These are phyloP conservation scores for Pipra filicauda DNA, from an alignment of 2,113 vertebrate genomes.

Conservation along the genomic window DNA sequence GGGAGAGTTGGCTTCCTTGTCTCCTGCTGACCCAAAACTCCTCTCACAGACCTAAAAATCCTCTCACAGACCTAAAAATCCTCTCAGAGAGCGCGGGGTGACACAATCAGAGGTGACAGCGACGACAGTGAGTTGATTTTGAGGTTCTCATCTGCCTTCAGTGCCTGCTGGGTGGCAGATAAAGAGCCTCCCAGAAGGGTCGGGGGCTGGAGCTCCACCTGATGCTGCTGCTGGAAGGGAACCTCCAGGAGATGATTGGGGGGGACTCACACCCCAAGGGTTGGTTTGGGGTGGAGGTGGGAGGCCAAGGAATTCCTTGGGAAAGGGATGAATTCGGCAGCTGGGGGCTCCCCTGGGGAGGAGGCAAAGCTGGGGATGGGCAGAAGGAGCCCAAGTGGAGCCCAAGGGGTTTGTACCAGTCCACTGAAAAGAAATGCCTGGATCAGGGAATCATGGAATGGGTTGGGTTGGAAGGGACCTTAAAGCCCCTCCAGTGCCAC, in stretches of 20 bases:
- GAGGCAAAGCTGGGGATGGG: neutral
- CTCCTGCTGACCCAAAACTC: neutral
- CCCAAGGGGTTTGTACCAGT: neutral
- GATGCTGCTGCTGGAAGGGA: neutral
- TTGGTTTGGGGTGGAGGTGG: neutral
- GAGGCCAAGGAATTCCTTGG: neutral
- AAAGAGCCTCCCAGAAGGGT: neutral
- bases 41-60: neutral
- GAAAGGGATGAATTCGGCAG: too few species aligned
- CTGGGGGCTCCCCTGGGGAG: neutral
- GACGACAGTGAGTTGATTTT: neutral
- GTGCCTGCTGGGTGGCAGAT: neutral
- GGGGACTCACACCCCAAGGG: neutral
- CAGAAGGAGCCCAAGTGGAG: neutral
- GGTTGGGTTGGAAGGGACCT: neutral
- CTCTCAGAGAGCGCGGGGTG: fast-evolving
- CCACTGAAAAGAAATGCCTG: neutral
- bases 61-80: neutral
- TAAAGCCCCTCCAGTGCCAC: fast-evolving
- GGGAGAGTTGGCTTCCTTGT: neutral
- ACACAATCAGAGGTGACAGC: neutral
- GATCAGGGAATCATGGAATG: neutral
- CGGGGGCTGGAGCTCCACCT: neutral
- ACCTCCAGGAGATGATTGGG: neutral
- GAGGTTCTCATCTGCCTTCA: neutral